Percentiles rank a stretch among this genome's conserved stretches.
phyloP scores from a whole-genome alignment of 2,888 invertebrate species.

The Halictus quadricinctus region DNA sequence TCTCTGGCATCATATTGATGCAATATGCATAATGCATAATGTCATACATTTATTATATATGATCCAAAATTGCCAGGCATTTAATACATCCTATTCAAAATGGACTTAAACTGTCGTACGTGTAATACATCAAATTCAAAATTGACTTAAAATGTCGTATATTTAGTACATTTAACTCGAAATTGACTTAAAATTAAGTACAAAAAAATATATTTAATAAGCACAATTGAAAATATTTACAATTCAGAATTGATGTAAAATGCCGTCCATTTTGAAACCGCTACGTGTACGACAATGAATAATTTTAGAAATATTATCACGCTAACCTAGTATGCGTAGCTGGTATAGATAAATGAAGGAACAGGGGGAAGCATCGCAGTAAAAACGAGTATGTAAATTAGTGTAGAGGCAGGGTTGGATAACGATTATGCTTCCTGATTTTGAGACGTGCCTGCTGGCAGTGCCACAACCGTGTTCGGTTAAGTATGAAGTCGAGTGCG shows the following conservation, averaged over 20 bases:
- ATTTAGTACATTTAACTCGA: background rate
- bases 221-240: too few species aligned
- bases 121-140: background rate
- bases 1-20: background rate
- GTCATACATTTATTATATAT: background rate
- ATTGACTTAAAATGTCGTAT: background rate
- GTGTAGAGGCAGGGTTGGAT: conserved; percentile 24
- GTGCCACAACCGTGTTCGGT: conserved; percentile 59
- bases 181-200: too few species aligned
- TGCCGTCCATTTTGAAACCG: background rate
- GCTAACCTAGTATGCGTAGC: too few species aligned
- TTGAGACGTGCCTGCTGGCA: conserved; percentile 60
- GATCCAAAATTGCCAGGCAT: background rate
- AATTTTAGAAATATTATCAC: too few species aligned
- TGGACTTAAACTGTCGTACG: background rate
- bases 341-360: background rate
- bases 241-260: background rate
- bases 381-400: conserved; percentile 4
- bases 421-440: conserved; percentile 60
- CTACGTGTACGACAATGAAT: too few species aligned
- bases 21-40: background rate
- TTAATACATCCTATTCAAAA: background rate
- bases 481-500: conserved; percentile 69
- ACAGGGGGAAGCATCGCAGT: background rate
- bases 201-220: too few species aligned